Conservation (phyloP, 2,113 vertebrate species). For the Oryzias curvinotus region DNA sequence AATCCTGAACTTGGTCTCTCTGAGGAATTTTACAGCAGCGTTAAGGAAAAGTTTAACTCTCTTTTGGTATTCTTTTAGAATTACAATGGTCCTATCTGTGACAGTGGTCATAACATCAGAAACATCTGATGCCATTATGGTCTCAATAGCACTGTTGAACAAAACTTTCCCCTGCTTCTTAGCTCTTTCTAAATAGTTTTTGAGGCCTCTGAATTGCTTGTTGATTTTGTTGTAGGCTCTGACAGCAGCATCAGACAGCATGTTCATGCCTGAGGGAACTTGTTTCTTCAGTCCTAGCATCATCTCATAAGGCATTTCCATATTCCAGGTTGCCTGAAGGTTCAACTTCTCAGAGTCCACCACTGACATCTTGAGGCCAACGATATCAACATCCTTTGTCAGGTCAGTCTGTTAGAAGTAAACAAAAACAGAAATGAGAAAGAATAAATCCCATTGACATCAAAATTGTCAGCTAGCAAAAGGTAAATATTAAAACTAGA, state of each 20-base stretch:
- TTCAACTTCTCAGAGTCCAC: conserved; percentile 69
- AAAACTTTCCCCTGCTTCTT: conserved; percentile 65
- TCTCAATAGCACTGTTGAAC: conserved; percentile 72
- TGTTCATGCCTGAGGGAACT: conserved; percentile 70
- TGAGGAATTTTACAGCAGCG: conserved; percentile 79
- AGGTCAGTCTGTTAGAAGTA: conserved; percentile 76
- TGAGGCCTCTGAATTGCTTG: conserved; percentile 56
- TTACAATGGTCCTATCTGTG: conserved; percentile 60
- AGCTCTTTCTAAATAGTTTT: conserved; percentile 58
- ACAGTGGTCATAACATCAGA: conserved; percentile 59
- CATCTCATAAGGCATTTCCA: conserved; percentile 76
- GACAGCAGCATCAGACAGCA: conserved; percentile 62
- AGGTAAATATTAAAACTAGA: conserved; percentile 1
- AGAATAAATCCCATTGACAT: conserved; percentile 7
- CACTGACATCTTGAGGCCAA: conserved; percentile 77
- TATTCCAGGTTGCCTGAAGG: conserved; percentile 84
- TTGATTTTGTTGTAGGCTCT: conserved; percentile 51
- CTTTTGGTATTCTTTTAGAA: conserved; percentile 70
- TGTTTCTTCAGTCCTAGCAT: conserved; percentile 76
- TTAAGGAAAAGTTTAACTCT: conserved; percentile 73
- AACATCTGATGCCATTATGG: conserved; percentile 53
- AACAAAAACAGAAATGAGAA: conserved; percentile 10
- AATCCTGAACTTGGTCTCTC: conserved; percentile 79
- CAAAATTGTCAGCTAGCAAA: background rate
- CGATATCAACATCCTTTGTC: conserved; percentile 78